Evolutionary conservation across 2,888 invertebrate species (phyloP).

Genomic region (Helicoverpa assulta): DNA sequence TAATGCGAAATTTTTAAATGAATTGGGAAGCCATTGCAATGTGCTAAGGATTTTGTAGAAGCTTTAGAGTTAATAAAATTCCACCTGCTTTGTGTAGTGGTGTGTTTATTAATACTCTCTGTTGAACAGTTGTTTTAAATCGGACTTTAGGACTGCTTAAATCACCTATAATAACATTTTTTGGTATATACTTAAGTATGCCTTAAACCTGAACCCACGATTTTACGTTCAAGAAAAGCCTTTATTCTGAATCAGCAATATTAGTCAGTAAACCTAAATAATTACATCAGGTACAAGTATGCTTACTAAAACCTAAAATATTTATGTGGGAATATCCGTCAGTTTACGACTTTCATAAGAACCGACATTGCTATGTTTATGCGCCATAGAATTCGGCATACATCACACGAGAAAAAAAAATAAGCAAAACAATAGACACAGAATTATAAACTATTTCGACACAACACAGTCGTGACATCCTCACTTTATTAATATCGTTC

Average conservation of each 20-base stretch:
- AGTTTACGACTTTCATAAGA: constrained; percentile 23
- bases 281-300: background rate
- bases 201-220: too few relatives aligned
- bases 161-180: too few relatives aligned
- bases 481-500: constrained; percentile 63
- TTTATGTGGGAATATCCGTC: constrained; percentile 20
- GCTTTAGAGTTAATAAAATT: background rate
- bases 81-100: constrained; percentile 1
- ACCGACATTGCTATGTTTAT: constrained; percentile 27
- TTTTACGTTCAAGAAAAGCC: too few relatives aligned
- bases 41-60: background rate
- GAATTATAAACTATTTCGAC: constrained; percentile 51
- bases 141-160: too few relatives aligned
- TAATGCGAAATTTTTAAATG: constrained; percentile 17
- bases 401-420: constrained; percentile 49
- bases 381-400: constrained; percentile 50
- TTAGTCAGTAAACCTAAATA: background rate
- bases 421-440: constrained; percentile 50
- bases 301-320: background rate
- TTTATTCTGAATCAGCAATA: background rate
- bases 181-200: too few relatives aligned
- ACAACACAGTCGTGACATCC: constrained; percentile 63
- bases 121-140: too few relatives aligned
- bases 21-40: constrained; percentile 27
- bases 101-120: background rate